Conservation (phyloP, 1,140 invertebrate species). For the Achatina immaculata region DNA sequence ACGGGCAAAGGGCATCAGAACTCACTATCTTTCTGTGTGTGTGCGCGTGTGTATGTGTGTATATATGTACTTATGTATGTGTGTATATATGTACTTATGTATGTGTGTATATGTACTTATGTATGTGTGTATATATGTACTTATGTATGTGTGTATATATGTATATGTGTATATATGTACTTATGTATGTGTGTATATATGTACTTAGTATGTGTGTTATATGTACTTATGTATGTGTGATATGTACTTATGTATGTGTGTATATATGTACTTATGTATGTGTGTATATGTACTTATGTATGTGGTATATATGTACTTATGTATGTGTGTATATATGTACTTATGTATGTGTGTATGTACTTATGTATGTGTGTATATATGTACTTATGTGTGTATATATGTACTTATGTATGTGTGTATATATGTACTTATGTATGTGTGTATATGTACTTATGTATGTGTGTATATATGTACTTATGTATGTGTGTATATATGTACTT, state of each 20-base stretch:
- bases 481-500: background rate
- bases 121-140: conserved; percentile 18
- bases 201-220: conserved; percentile 4
- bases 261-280: background rate
- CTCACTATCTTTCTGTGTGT: background rate
- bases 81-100: background rate
- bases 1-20: no score
- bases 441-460: background rate
- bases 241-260: background rate
- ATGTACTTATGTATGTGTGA: conserved; percentile 21
- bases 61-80: background rate
- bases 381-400: no score
- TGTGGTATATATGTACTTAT: background rate
- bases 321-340: conserved; percentile 27
- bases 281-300: no score
- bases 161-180: conserved; percentile 17
- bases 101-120: background rate
- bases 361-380: no score
- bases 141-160: conserved; percentile 25
- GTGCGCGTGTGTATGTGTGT: background rate
- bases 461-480: background rate
- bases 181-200: background rate
- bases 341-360: no score
- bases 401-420: no score
- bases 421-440: no score